Conservation (phyloP, 2,113 vertebrate species). For the Campylorhamphus procurvoides region DNA sequence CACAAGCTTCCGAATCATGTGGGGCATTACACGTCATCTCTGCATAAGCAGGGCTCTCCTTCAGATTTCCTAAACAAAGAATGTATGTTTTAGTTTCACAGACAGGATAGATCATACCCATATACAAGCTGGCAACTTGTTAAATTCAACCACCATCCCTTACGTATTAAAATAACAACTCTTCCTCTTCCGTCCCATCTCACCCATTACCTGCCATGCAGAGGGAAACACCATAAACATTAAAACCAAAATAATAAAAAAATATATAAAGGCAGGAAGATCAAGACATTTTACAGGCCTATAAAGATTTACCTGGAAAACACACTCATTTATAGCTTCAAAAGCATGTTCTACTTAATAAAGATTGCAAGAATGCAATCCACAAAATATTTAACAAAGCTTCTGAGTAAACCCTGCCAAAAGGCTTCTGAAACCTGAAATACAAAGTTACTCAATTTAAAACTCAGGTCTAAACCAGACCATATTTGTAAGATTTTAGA, state of each 20-base stretch:
- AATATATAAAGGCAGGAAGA: neutral
- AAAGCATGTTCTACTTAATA: neutral
- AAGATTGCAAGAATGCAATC: neutral
- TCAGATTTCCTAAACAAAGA: slow-evolving; percentile 61
- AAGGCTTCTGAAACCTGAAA: neutral
- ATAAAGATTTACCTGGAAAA: neutral
- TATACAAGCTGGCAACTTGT: neutral
- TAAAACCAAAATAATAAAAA: neutral
- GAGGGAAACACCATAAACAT: neutral
- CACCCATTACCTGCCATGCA: neutral
- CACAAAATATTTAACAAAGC: neutral
- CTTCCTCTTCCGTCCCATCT: neutral
- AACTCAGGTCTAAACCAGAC: neutral
- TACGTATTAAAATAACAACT: neutral
- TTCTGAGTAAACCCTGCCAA: neutral
- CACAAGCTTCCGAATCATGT: slow-evolving; percentile 24
- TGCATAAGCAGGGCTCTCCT: slow-evolving; percentile 7
- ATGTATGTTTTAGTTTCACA: slow-evolving; percentile 23
- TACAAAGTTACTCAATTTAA: neutral
- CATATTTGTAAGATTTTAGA: neutral
- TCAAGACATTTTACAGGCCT: neutral
- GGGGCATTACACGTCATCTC: slow-evolving; percentile 73
- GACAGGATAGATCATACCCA: neutral
- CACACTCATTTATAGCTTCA: neutral
- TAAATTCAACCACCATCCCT: neutral